These are phyloP conservation scores for Apotomis betuletana DNA, from an alignment of 2,888 invertebrate species.

Conservation along the genomic window DNA sequence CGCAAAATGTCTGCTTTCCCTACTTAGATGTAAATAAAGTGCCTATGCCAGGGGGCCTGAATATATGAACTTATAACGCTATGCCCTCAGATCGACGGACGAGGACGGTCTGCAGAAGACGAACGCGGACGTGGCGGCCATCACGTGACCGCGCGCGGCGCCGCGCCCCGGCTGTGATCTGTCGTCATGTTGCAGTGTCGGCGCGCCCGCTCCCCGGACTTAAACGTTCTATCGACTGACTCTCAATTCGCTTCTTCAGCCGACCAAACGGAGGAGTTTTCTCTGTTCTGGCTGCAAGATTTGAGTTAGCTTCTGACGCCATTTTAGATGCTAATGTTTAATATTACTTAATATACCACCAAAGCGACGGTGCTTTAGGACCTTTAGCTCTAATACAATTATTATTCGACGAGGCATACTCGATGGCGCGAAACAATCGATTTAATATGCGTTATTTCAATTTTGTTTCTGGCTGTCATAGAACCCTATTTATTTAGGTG, in stretches of 20 bases:
- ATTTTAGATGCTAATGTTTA: not conserved
- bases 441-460: no score
- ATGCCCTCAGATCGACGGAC: slow-evolving; percentile 66
- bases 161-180: slow-evolving; percentile 78
- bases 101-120: slow-evolving; percentile 73
- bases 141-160: slow-evolving; percentile 66
- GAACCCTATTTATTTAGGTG: no score
- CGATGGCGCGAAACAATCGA: no score
- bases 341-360: no score
- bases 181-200: slow-evolving; percentile 61
- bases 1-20: no score
- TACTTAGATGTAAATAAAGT: no score
- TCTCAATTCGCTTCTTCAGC: not conserved
- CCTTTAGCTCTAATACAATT: no score
- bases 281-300: no score
- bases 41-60: no score
- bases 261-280: not conserved
- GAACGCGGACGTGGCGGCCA: slow-evolving; percentile 68
- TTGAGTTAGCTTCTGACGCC: not conserved
- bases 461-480: no score
- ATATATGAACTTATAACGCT: not conserved
- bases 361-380: no score
- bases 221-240: slow-evolving; percentile 13
- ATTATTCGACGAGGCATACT: no score
- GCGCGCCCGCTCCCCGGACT: slow-evolving; percentile 59